These are phyloP conservation scores for Nyctibius grandis DNA, from an alignment of 2,797 vertebrate genomes.

Conservation along the genomic window DNA sequence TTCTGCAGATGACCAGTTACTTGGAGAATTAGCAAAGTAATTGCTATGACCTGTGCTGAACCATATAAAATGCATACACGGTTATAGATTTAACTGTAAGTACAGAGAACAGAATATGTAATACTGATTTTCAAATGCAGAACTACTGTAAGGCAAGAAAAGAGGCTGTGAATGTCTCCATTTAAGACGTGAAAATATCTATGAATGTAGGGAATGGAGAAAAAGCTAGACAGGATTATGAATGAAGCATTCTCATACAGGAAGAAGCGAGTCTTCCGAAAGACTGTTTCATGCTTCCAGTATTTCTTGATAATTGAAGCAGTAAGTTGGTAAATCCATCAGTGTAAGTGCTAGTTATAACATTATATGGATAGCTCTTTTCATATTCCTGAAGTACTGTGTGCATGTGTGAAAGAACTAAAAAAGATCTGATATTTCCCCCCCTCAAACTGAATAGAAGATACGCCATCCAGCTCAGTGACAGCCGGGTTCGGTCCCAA, in stretches of 20 bases:
- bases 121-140: background rate
- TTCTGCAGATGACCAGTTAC: background rate
- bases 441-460: background rate
- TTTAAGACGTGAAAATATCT: constrained; percentile 5
- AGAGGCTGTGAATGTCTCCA: background rate
- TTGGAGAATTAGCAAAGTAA: background rate
- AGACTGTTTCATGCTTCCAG: constrained; percentile 1
- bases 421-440: background rate
- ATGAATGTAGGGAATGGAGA: background rate
- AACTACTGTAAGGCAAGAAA: background rate
- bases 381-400: constrained; percentile 10
- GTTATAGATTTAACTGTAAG: background rate
- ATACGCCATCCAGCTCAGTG: background rate
- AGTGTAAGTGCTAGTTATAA: background rate
- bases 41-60: background rate
- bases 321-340: constrained; percentile 24
- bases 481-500: background rate
- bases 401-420: constrained; percentile 35
- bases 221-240: background rate
- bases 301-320: constrained; percentile 28
- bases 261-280: background rate
- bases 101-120: background rate
- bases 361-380: background rate
- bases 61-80: background rate
- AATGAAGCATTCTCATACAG: constrained; percentile 16